Evolutionary conservation across 2,888 invertebrate species (phyloP), one percentile per base, ranked within the genome.

Genomic region (Sycophila texana): DNA sequence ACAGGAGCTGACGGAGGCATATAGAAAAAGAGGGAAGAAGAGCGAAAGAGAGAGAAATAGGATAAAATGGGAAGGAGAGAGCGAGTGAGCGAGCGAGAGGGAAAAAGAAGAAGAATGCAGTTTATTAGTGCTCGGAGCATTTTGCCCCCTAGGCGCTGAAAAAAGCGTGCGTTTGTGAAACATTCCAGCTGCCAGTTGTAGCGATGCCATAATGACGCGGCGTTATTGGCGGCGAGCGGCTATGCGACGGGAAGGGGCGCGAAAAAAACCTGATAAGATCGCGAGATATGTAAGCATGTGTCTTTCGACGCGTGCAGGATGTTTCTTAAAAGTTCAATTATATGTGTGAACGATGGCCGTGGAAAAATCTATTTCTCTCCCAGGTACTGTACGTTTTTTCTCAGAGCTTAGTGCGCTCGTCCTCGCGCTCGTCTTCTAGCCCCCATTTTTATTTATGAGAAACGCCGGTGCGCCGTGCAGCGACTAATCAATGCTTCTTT

Each of bases 91-190:
- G 67, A 67, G 72, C 60, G 47, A 77, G 51, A 63, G 63, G 67
- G 71, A 83, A 68, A 82, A 73, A 77, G 77, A 67, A 77, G 81
- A 79, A 68, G 77, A 81, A 79, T 79, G 79, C 79, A 75, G 79
- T 79, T 79, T 79, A 79, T 79, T 79, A 79, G 79, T 75, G 75
- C 74, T 55, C 60, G 71, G 67, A 71, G 79, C 74, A 79, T 79
- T 79, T 79, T 79, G 75, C 71, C 71, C 72, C 68, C 79, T 66
- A 66, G 75, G 74, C 66, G 14, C 16, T 75, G 51, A 74, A 79
- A 75, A 74, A 75, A 71, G 67, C 68, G 47, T 49, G 71, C 60
- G 70, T 79, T 75, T 79, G 74, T 55, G 75, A 79, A 66, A 71
- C 79, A 79, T 79, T 79, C 75, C 79, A 74, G 68, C 67, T 78